These are phyloP conservation scores for Galbula dea DNA, from an alignment of 2,113 vertebrate genomes.

Conservation along the genomic window DNA sequence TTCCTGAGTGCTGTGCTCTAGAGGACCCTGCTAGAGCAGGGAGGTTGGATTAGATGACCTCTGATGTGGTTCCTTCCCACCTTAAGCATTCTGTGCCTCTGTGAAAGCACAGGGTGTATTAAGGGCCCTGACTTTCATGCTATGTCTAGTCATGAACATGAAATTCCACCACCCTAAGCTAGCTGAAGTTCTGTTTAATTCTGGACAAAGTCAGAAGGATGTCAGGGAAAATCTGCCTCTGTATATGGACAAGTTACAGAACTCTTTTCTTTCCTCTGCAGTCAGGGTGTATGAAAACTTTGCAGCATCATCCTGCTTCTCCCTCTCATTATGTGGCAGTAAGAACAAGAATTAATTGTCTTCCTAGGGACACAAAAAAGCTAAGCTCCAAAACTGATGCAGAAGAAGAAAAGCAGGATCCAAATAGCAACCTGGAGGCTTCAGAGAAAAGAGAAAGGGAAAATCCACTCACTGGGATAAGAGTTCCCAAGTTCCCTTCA, in stretches of 20 bases:
- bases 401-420: background rate
- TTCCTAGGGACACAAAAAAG: background rate
- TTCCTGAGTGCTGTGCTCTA: too few species aligned
- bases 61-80: too few species aligned
- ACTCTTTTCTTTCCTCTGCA: background rate
- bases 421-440: background rate
- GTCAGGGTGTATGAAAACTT: background rate
- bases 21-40: too few species aligned
- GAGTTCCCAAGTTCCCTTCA: background rate
- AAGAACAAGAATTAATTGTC: background rate
- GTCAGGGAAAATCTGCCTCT: background rate
- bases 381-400: background rate
- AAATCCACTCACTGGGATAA: background rate
- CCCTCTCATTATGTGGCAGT: background rate
- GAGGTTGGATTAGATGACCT: too few species aligned
- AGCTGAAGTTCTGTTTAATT: background rate
- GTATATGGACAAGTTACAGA: background rate
- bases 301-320: conserved; percentile 19
- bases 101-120: background rate
- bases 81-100: too few species aligned
- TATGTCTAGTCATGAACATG: background rate
- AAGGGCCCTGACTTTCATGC: background rate
- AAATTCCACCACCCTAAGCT: background rate
- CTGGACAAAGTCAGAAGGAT: background rate
- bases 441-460: background rate